Conservation (phyloP, 2,888 invertebrate genomes). For the Stenchaetothrips biformis region DNA sequence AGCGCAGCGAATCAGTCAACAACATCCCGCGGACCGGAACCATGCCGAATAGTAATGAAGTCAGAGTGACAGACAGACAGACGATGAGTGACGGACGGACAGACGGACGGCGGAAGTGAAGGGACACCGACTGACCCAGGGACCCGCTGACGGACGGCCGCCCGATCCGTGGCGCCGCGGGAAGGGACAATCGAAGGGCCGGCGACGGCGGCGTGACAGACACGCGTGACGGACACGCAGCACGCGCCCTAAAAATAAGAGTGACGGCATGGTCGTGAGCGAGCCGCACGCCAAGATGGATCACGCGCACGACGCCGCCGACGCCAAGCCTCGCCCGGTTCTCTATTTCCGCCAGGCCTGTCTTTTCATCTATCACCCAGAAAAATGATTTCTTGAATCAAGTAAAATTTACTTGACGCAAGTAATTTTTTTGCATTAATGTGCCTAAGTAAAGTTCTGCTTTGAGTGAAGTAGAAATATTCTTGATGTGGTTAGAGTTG, state of each 20-base stretch:
- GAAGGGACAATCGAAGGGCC: not conserved
- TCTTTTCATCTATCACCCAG: no score
- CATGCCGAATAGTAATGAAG: no score
- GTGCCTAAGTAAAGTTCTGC: no score
- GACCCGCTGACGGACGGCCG: no score
- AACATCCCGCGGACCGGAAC: no score
- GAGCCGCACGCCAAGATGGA: not conserved
- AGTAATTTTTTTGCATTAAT: no score
- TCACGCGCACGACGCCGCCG: not conserved
- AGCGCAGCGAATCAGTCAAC: no score
- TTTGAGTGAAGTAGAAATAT: no score
- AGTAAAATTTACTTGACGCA: no score
- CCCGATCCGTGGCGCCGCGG: not conserved
- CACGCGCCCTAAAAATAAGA: not conserved
- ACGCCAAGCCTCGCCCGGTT: not conserved
- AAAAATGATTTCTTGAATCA: no score
- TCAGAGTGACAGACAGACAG: not conserved
- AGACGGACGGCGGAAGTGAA: not conserved
- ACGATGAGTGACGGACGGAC: not conserved
- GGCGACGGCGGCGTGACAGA: not conserved
- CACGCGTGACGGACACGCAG: not conserved
- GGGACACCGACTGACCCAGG: not conserved
- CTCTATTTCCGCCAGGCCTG: no score
- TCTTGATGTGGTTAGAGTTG: no score
- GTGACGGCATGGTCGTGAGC: not conserved